A percentile compares a stretch with the other conserved stretches of the same genome.
Conservation (phyloP, 2,888 invertebrate species). For the Thymelicus lineola region DNA sequence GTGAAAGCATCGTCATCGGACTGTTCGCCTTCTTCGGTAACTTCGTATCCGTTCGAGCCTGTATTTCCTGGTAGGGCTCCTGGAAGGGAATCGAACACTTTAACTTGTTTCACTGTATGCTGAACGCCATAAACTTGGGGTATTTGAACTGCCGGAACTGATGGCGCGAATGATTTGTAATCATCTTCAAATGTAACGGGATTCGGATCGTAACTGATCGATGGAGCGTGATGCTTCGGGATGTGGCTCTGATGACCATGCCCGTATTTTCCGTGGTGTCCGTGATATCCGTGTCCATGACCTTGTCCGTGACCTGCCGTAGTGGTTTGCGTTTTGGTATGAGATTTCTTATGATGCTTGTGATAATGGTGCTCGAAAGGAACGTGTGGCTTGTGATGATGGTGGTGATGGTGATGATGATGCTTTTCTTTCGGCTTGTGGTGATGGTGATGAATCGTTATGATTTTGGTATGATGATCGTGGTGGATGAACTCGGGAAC, state of each 20-base stretch:
- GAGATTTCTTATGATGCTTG: conserved; percentile 71
- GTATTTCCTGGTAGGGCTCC: conserved; percentile 58
- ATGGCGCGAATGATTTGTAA: conserved; percentile 58
- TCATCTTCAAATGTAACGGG: conserved; percentile 64
- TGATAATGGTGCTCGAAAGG: conserved; percentile 64
- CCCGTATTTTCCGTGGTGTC: conserved; percentile 54
- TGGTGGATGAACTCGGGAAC: conserved; percentile 86
- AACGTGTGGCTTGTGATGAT: conserved; percentile 72
- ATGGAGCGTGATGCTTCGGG: conserved; percentile 60
- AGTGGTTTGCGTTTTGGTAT: conserved; percentile 54
- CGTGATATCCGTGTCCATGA: conserved; percentile 53
- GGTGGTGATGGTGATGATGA: conserved; percentile 72
- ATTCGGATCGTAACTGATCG: conserved; percentile 46
- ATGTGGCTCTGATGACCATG: conserved; percentile 54
- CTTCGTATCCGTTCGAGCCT: conserved; percentile 66
- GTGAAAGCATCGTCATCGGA: conserved; percentile 70
- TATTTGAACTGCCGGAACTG: conserved; percentile 54
- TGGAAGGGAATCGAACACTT: conserved; percentile 73
- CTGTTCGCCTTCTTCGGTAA: conserved; percentile 72
- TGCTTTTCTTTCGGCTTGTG: conserved; percentile 76
- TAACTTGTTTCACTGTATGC: conserved; percentile 76
- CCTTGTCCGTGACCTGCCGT: conserved; percentile 46
- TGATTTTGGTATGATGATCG: conserved; percentile 79
- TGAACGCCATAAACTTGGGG: conserved; percentile 59
- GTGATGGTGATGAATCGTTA: conserved; percentile 73